Conservation (phyloP, 1,140 invertebrate species). For the Hylaeus volcanicus region DNA sequence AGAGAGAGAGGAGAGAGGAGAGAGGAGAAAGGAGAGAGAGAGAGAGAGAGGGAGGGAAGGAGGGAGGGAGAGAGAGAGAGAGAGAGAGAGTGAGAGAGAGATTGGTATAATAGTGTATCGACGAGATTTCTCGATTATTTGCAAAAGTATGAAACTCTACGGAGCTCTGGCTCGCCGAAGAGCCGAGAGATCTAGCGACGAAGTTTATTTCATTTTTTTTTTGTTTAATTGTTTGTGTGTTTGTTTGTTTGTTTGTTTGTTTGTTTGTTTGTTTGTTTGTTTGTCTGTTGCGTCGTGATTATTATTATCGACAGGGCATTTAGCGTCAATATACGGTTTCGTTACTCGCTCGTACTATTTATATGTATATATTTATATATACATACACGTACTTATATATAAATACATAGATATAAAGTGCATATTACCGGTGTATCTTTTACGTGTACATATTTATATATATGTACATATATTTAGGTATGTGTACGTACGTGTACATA, state of each 20-base stretch:
- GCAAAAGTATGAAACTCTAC: constrained; percentile 81
- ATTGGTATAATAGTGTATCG: constrained; percentile 68
- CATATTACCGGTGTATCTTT: not conserved
- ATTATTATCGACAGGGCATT: constrained; percentile 71
- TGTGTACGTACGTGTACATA: constrained; percentile 55
- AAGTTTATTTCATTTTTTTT: constrained; percentile 51
- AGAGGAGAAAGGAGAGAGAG: too few relatives aligned
- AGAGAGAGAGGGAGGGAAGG: too few relatives aligned
- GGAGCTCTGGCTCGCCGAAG: constrained; percentile 62
- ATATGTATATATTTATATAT: constrained; percentile 56
- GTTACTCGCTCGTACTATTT: constrained; percentile 63
- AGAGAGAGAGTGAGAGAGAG: constrained; percentile 48
- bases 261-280: not conserved
- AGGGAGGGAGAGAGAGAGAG: too few relatives aligned
- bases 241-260: constrained; percentile 5
- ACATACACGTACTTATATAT: constrained; percentile 34
- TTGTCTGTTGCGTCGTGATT: constrained; percentile 34
- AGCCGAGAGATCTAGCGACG: constrained; percentile 71
- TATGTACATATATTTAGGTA: constrained; percentile 51
- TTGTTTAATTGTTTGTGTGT: not conserved
- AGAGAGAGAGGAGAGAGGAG: constrained; percentile 55
- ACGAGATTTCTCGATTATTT: constrained; percentile 75
- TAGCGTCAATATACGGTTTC: constrained; percentile 59
- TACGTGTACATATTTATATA: constrained; percentile 43
- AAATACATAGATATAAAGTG: constrained; percentile 21